Percentiles rank a stretch among this genome's conserved stretches.
phyloP scores from a whole-genome alignment of 2,888 invertebrate species.

The Leptopilina myrica region DNA sequence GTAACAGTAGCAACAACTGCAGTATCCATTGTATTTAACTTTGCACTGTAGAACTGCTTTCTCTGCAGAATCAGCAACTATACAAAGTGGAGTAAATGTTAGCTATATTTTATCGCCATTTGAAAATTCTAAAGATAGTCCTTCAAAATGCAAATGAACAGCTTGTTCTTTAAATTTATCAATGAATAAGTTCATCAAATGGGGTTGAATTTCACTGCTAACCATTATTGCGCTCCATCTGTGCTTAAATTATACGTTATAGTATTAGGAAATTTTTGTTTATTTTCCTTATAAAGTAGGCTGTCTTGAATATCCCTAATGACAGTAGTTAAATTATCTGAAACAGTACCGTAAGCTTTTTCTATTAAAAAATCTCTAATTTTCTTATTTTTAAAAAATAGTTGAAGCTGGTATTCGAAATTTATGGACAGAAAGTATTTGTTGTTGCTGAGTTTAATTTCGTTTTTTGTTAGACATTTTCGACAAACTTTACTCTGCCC shows the following conservation, averaged over 20 bases:
- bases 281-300: background rate
- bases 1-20: slow-evolving; percentile 22
- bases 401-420: background rate
- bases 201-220: background rate
- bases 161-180: background rate
- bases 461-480: background rate
- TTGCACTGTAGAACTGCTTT: background rate
- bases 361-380: background rate
- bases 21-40: slow-evolving; percentile 1
- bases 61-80: background rate
- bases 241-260: slow-evolving; percentile 19
- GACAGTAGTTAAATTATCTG: background rate
- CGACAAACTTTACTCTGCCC: background rate
- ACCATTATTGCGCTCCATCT: slow-evolving; percentile 21
- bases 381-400: background rate
- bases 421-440: background rate
- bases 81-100: background rate
- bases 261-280: background rate
- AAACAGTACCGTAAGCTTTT: background rate
- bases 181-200: slow-evolving; percentile 17
- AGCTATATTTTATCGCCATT: background rate
- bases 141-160: background rate
- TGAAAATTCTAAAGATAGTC: background rate
- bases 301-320: background rate
- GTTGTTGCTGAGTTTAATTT: background rate